Conservation (phyloP, 2,888 invertebrate genomes). For the Suillia variegata region DNA sequence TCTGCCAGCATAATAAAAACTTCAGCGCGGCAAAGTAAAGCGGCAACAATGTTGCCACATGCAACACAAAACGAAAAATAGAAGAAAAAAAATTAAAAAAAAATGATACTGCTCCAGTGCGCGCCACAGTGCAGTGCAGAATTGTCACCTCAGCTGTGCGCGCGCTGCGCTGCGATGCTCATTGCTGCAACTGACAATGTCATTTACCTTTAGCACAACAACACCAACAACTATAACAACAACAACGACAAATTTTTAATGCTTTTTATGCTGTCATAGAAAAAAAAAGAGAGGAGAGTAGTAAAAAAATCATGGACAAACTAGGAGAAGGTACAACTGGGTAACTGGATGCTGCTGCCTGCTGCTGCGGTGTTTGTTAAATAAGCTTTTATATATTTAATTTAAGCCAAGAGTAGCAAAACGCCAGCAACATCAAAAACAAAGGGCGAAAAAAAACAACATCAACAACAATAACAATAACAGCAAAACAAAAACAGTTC, state of each 20-base stretch:
- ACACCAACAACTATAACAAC: too few species aligned
- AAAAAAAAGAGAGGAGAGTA: neutral
- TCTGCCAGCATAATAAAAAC: neutral
- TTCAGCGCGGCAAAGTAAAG: neutral
- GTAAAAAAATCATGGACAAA: too few species aligned
- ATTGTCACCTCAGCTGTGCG: neutral
- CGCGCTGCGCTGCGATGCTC: neutral
- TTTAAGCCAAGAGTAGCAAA: constrained; percentile 14
- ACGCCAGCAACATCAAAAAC: neutral
- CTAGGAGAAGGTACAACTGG: too few species aligned
- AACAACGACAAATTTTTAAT: too few species aligned
- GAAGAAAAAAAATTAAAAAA: neutral
- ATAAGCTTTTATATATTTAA: constrained; percentile 18
- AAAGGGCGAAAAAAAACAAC: constrained; percentile 2
- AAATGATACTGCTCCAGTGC: neutral
- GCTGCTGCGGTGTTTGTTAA: neutral
- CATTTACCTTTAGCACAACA: constrained; percentile 8
- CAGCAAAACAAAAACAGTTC: constrained; percentile 34
- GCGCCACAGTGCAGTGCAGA: neutral
- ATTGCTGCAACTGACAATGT: constrained; percentile 8
- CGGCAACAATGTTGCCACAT: neutral
- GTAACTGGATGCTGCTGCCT: neutral
- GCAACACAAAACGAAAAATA: neutral
- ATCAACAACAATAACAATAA: neutral
- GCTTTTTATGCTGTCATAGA: neutral